Conservation (phyloP, 2,113 vertebrate species). For the Ciconia maguari region DNA sequence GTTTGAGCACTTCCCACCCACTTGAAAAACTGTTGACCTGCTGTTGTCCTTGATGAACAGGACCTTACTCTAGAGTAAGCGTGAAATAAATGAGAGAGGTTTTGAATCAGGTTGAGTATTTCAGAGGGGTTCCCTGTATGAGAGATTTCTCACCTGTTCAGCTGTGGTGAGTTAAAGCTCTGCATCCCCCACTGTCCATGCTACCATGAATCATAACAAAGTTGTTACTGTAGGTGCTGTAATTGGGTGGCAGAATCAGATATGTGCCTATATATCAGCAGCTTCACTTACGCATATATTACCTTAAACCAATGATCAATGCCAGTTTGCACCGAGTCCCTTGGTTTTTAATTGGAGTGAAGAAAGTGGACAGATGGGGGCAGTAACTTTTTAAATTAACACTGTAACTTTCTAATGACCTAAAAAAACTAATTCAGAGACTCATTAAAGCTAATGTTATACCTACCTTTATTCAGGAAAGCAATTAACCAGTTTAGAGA, state of each 20-base stretch:
- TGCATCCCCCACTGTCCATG: fast-evolving
- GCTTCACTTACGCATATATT: fast-evolving
- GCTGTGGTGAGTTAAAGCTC: background rate
- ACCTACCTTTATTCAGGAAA: background rate
- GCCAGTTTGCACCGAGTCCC: background rate
- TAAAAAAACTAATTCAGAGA: background rate
- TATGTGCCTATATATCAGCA: background rate
- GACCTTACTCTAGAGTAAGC: background rate
- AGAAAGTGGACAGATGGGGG: background rate
- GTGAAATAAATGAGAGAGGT: background rate
- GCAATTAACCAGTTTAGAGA: background rate
- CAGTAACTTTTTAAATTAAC: background rate
- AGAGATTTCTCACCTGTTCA: background rate
- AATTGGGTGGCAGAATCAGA: background rate
- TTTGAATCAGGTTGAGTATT: background rate
- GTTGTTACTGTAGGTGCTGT: background rate
- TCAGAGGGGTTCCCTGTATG: background rate
- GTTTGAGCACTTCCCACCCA: background rate
- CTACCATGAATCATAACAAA: background rate
- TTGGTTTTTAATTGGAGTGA: background rate
- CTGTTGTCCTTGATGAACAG: background rate
- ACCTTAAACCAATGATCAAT: background rate
- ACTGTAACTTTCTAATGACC: background rate
- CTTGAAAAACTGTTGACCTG: background rate
- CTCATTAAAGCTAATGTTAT: background rate